These are phyloP conservation scores for Cheilosia pagana DNA, from an alignment of 2,888 invertebrate species.

Conservation along the genomic window DNA sequence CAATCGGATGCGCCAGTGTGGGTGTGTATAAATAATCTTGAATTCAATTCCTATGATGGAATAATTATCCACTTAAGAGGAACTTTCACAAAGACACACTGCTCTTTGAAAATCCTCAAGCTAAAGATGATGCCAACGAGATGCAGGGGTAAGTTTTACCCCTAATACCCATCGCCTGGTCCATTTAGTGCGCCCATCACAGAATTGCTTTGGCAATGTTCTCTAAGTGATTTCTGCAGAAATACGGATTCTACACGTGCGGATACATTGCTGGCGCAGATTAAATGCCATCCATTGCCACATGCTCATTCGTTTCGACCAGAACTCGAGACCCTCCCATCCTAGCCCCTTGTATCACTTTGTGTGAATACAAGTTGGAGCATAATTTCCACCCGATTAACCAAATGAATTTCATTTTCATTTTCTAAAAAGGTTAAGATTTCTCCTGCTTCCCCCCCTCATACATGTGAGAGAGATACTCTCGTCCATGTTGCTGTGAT, in stretches of 20 bases:
- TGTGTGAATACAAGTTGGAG: conserved; percentile 46
- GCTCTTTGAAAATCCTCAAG: not conserved
- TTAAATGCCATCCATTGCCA: conserved; percentile 67
- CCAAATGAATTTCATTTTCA: conserved; percentile 75
- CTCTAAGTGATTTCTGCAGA: conserved; percentile 54
- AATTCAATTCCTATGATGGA: conserved; percentile 58
- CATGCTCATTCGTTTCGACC: conserved; percentile 44
- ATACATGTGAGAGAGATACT: not conserved
- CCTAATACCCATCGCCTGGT: conserved; percentile 19
- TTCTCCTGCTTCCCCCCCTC: conserved; percentile 22
- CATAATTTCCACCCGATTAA: conserved; percentile 76
- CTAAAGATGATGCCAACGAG: conserved; percentile 10
- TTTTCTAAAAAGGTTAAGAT: conserved; percentile 74
- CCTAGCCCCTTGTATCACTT: conserved; percentile 3
- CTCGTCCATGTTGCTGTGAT: not conserved
- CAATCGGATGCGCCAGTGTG: conserved; percentile 7
- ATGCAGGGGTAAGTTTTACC: not conserved
- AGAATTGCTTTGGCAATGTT: conserved; percentile 48
- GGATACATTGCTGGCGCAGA: conserved; percentile 57
- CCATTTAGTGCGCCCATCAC: conserved; percentile 53
- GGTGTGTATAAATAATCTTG: conserved; percentile 26
- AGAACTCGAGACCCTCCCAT: not conserved
- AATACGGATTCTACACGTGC: conserved; percentile 38
- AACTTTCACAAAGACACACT: too few relatives aligned
- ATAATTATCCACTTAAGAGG: conserved; percentile 31